phyloP scores from a whole-genome alignment of 2,888 invertebrate species.

The Plebejus anna region DNA sequence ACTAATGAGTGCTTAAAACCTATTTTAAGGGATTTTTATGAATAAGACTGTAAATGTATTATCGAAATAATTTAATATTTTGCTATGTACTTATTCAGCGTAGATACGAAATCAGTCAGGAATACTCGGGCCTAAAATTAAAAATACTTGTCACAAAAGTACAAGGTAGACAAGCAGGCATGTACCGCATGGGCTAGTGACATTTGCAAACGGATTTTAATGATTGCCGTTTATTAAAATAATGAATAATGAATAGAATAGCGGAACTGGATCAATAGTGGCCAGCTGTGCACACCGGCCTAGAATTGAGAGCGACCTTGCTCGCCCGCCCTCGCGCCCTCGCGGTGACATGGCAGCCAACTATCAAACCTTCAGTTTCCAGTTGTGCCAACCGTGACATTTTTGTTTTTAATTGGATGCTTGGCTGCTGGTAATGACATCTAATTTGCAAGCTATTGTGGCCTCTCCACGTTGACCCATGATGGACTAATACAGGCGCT shows the following conservation, averaged over 20 bases:
- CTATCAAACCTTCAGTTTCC: slow-evolving; percentile 28
- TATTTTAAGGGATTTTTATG: no score
- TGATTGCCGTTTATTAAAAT: slow-evolving; percentile 13
- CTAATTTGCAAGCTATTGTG: neutral
- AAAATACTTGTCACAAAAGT: neutral
- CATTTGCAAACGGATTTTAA: neutral
- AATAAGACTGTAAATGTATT: neutral
- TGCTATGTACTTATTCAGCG: neutral
- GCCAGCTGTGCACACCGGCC: slow-evolving; percentile 40
- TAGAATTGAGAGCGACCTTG: slow-evolving; percentile 72
- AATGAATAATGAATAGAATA: slow-evolving; percentile 17
- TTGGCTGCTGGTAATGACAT: neutral
- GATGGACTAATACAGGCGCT: neutral
- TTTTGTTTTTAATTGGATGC: slow-evolving; percentile 15
- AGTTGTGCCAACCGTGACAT: slow-evolving; percentile 12
- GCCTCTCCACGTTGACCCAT: neutral
- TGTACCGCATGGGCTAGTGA: slow-evolving; percentile 2
- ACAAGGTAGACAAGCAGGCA: neutral
- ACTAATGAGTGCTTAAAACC: no score
- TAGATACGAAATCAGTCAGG: neutral
- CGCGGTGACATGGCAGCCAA: slow-evolving; percentile 24
- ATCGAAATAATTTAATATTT: neutral
- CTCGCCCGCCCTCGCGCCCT: slow-evolving; percentile 41
- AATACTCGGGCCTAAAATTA: neutral
- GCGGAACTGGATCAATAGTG: slow-evolving; percentile 24